Base-by-base conservation (phyloP, 2,797 vertebrate species). In the Scomberomorus guttatus region DNA sequence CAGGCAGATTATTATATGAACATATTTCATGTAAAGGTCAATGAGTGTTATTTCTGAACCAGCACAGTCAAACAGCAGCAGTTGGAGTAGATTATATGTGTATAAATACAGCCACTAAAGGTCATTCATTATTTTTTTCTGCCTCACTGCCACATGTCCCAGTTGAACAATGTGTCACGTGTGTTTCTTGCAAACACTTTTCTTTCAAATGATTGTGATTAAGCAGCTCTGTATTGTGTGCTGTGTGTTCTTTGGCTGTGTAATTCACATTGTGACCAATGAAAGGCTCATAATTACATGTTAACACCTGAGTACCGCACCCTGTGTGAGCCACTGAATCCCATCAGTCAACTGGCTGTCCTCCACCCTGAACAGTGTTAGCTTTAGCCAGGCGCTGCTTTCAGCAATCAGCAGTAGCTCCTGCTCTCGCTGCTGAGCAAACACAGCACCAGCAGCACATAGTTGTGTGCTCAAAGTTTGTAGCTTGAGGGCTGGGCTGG, bases 201-300 rank as follows among this genome's bases (percentile, higher is more conserved):
- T 78, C 79, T 88, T 90, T 81, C 48, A 72, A 79, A 80, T 56
- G 55, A 72, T 84, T 78, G 85, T 88, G 87, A 91, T 90, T 88
- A 80, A 90, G 83, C 68, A 11, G 72, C 83, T 83, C 75, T 58
- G 81, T 46, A 86, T 91, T 93, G 92, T 91, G 85, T 20, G 24
- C 69, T 4, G 77, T 85, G 88, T 87, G 87, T 89, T 92, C 73
- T 72, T 83, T 77, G 81, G 76, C 92, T 89, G 82, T 93, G 89
- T 89, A 92, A 89, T 90, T 90, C 90, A 90, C 91, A 89, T 83
- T 93, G 90, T 93, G 93, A 88, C 92, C 92, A 92, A 93, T 94
- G 94, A 96, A 96, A 95, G 91, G 89, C 87, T 90, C 89, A 90
- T 95, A 95, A 96, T 95, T 95, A 92, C 93, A 94, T 83, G 90